These are phyloP conservation scores for Sciurus niger DNA, from an alignment of 2,113 vertebrate species.

Conservation along the genomic window DNA sequence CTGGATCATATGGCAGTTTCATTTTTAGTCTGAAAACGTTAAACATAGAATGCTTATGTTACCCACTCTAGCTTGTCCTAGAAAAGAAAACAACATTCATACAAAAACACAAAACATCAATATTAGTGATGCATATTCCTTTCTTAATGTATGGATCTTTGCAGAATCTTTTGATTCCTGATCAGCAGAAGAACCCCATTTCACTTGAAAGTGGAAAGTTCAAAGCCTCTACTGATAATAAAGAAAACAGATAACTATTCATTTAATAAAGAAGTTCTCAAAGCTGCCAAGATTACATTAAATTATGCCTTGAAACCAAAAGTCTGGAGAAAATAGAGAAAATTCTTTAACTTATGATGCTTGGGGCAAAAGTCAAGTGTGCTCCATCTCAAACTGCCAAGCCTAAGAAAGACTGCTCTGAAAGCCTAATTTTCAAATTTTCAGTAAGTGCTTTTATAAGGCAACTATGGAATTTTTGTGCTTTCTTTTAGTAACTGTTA, in stretches of 20 bases:
- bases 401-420: background rate
- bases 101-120: background rate
- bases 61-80: no score
- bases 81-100: background rate
- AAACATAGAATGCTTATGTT: background rate
- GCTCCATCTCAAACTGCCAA: background rate
- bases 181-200: background rate
- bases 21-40: background rate
- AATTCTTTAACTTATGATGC: background rate
- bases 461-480: background rate
- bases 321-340: background rate
- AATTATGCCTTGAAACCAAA: background rate
- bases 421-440: slow-evolving; percentile 9
- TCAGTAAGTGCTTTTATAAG: background rate
- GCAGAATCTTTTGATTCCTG: background rate
- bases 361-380: slow-evolving; percentile 11
- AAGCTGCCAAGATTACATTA: background rate
- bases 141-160: background rate
- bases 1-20: background rate
- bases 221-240: background rate
- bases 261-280: background rate
- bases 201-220: background rate
- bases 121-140: background rate
- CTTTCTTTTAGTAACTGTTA: background rate
- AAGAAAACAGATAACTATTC: background rate